A percentile compares a stretch with the other conserved stretches of the same genome.
These are phyloP conservation scores for Enoplosus armatus DNA, from an alignment of 2,797 vertebrate genomes.

Conservation along the genomic window DNA sequence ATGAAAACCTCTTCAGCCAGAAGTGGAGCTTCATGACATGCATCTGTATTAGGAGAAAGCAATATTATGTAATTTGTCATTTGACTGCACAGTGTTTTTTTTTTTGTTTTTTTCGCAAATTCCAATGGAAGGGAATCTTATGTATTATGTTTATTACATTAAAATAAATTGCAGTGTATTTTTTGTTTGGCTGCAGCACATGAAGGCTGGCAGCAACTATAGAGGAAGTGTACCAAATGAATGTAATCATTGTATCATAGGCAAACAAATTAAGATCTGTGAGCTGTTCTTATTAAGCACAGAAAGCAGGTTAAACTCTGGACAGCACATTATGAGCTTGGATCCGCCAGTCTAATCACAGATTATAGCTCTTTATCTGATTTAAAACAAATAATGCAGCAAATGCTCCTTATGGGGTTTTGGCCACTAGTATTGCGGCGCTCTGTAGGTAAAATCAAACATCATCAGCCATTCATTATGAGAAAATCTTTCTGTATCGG, in stretches of 20 bases:
- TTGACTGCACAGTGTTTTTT: slow-evolving; percentile 31
- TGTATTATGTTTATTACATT: slow-evolving; percentile 45
- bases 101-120: too few relatives aligned
- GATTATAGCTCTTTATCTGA: slow-evolving; percentile 47
- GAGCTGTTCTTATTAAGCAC: slow-evolving; percentile 52
- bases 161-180: slow-evolving; percentile 29
- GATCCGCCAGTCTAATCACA: slow-evolving; percentile 36
- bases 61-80: slow-evolving; percentile 35
- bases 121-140: slow-evolving; percentile 18
- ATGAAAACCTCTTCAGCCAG: slow-evolving; percentile 29
- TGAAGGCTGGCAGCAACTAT: slow-evolving; percentile 29
- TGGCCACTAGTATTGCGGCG: neutral
- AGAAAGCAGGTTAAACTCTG: slow-evolving; percentile 43
- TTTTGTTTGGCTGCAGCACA: slow-evolving; percentile 39
- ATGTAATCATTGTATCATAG: slow-evolving; percentile 43
- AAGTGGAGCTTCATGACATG: slow-evolving; percentile 4
- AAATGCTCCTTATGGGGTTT: slow-evolving; percentile 26
- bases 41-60: slow-evolving; percentile 26
- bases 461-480: slow-evolving; percentile 62
- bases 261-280: slow-evolving; percentile 39
- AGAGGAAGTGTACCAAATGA: slow-evolving; percentile 54
- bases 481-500: slow-evolving; percentile 46
- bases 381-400: slow-evolving; percentile 49
- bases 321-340: slow-evolving; percentile 25
- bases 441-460: slow-evolving; percentile 46